Evolutionary conservation across 2,797 vertebrate species (phyloP), one percentile per base, ranked within the genome.

Genomic region (Lateolabrax maculatus): DNA sequence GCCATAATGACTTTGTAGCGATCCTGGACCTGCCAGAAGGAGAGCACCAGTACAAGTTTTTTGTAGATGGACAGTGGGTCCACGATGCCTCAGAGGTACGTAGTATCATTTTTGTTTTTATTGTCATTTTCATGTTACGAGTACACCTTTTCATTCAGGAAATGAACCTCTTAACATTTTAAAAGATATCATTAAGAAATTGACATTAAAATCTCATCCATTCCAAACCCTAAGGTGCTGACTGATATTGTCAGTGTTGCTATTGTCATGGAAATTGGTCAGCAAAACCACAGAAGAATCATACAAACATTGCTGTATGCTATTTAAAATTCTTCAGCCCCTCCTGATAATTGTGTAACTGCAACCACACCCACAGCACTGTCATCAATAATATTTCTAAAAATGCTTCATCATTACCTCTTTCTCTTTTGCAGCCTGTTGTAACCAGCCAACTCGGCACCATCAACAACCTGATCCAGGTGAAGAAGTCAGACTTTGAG

Each of bases 1-100:
- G 98, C 94, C 98, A 99, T 92, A 99, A 99, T 31, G 98, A 99
- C 89, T 99, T 99, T 83, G 97, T 99, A 13, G 98, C 98, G 39
- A 99, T 99, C 88, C 91, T 99, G 94, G 98, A 99, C 88, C 94
- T 99, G 73, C 97, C 97, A 1, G 98, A 99, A 90, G 98, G 98
- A 81, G 98, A 99, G 67, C 97, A 99, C 84, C 98, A 99, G 87
- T 99, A 99, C 93, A 99, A 99, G 89, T 99, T 99, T 89, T 99
- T 98, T 90, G 98, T 99, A 86, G 98, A 99, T 37, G 98, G 98
- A 71, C 98, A 99, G 85, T 99, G 98, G 98, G 94, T 98, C 70
- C 97, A 99, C 39, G 98, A 99, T 87, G 94, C 97, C 0, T 96
- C 97, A 25, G 98, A 99, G 97, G 98, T 99, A 96, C 25, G 25